phyloP scores from a whole-genome alignment of 2,113 vertebrate genomes.

The Cheirogaleus medius region DNA sequence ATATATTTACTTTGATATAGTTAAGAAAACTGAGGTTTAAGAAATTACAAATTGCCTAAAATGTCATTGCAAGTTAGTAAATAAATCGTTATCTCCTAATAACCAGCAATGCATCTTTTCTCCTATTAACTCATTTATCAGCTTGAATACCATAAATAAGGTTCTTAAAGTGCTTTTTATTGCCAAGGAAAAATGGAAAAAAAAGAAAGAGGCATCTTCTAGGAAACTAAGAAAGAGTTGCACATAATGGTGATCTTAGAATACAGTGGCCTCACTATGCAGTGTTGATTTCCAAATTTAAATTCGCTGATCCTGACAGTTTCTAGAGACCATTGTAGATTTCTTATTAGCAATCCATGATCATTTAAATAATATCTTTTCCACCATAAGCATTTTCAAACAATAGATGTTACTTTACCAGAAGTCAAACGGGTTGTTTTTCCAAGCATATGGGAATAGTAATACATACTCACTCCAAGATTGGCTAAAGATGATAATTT shows the following conservation, averaged over 20 bases:
- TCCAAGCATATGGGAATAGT: background rate
- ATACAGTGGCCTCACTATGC: background rate
- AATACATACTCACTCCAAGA: background rate
- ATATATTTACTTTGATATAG: background rate
- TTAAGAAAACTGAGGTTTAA: background rate
- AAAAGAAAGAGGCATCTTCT: background rate
- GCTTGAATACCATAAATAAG: background rate
- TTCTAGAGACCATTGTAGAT: background rate
- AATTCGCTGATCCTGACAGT: background rate
- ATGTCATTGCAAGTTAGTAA: background rate
- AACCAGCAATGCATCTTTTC: background rate
- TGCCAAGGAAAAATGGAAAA: background rate
- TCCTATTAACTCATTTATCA: background rate
- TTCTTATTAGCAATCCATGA: background rate
- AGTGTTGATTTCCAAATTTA: background rate
- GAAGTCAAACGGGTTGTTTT: background rate
- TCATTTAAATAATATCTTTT: background rate
- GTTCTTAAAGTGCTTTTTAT: background rate
- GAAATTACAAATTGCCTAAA: background rate
- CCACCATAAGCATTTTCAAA: background rate
- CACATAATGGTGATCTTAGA: background rate
- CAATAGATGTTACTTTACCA: background rate
- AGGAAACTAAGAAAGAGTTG: background rate
- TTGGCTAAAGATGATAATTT: background rate
- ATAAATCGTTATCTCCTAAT: background rate